Evolutionary conservation across 2,888 invertebrate genomes (phyloP).

Genomic region (Dysmachus trigonus): DNA sequence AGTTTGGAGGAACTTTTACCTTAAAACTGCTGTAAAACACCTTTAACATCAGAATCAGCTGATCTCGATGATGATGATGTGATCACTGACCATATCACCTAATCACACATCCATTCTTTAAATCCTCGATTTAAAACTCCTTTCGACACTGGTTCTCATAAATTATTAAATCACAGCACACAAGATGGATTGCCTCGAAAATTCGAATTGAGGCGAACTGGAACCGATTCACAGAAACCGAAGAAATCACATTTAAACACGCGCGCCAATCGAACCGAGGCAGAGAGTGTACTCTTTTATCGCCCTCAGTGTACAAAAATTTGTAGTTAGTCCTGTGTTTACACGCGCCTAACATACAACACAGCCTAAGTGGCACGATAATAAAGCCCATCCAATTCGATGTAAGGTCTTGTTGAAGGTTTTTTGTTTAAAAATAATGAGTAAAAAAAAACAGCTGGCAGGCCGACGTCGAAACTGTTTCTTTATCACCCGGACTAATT

Average conservation of each 20-base stretch:
- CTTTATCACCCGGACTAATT: conserved; percentile 31
- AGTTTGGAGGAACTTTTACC: neutral
- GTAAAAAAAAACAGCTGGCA: neutral
- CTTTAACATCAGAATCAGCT: neutral
- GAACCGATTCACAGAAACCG: neutral
- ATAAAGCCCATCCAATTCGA: conserved; percentile 3
- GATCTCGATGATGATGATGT: neutral
- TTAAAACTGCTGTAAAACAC: neutral
- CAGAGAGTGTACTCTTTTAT: neutral
- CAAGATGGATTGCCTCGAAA: neutral
- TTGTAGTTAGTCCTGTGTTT: conserved; percentile 1
- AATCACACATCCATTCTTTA: neutral
- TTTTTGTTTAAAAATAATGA: neutral
- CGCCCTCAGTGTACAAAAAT: neutral
- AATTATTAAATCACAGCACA: neutral
- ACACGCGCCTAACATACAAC: neutral
- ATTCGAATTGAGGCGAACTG: neutral
- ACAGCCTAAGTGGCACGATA: neutral
- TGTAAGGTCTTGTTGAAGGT: neutral
- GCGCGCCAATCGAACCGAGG: neutral
- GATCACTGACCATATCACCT: neutral
- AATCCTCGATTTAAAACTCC: neutral
- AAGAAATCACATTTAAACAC: conserved; percentile 1
- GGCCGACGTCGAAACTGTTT: neutral
- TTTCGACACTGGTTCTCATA: neutral